Evolutionary conservation across 2,888 invertebrate species (phyloP).

Genomic region (Agrochola macilenta): DNA sequence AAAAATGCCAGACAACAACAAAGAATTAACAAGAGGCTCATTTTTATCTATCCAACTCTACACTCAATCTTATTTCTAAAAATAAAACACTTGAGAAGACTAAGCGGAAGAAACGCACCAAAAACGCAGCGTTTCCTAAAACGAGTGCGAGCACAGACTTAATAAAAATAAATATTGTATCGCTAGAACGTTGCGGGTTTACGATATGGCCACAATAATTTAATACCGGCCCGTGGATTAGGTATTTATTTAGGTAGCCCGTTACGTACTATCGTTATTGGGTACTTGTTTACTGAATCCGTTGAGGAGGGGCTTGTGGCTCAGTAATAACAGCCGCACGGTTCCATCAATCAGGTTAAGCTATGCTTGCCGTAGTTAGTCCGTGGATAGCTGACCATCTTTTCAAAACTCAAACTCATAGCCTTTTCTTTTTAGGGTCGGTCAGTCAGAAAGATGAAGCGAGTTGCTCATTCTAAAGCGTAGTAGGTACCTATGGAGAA

Average conservation of each 20-base stretch:
- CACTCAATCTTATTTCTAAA: background rate
- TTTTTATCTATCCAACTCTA: background rate
- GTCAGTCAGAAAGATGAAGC: too few species aligned
- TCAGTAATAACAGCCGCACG: background rate
- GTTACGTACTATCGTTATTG: constrained; percentile 45
- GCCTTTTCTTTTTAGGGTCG: too few species aligned
- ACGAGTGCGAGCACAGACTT: constrained; percentile 75
- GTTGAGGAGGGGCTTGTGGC: constrained; percentile 4
- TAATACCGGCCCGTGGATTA: constrained; percentile 82
- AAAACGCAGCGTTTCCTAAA: constrained; percentile 56
- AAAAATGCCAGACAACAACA: too few species aligned
- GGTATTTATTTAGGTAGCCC: constrained; percentile 83
- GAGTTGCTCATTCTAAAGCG: too few species aligned
- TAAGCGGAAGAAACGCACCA: too few species aligned
- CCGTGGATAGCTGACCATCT: background rate
- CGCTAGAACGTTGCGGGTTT: constrained; percentile 78
- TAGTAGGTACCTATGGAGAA: too few species aligned
- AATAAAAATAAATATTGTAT: constrained; percentile 88
- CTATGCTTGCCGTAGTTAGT: background rate
- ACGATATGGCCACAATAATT: constrained; percentile 86
- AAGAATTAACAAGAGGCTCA: too few species aligned
- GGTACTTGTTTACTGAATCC: constrained; percentile 55
- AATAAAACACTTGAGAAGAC: background rate
- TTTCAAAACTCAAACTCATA: background rate
- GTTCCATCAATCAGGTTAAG: background rate